These are phyloP conservation scores for Galbula dea DNA, from an alignment of 2,113 vertebrate species.

Conservation along the genomic window DNA sequence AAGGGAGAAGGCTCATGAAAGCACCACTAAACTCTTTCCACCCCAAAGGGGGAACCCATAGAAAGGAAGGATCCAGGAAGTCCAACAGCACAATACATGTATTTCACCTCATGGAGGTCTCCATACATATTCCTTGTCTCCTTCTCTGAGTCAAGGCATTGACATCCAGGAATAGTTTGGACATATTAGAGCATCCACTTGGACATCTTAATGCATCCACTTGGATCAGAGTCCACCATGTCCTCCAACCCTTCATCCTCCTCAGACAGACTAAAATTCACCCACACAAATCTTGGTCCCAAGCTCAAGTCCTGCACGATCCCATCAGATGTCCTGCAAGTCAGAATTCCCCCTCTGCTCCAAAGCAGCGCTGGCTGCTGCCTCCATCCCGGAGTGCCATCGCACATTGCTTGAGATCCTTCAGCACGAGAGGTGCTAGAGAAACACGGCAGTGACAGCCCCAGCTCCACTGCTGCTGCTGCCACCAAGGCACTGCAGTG, in stretches of 20 bases:
- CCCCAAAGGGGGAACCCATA: neutral
- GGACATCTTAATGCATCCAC: neutral
- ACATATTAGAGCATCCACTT: neutral
- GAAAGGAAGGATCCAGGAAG: neutral
- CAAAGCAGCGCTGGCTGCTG: neutral
- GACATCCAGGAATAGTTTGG: neutral
- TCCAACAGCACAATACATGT: neutral
- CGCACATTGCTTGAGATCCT: neutral
- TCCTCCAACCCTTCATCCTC: neutral
- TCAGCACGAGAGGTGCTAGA: neutral
- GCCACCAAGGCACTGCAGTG: neutral
- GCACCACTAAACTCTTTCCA: neutral
- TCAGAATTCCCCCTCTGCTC: neutral
- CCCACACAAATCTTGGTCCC: neutral
- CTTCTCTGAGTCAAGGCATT: neutral
- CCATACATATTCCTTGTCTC: neutral
- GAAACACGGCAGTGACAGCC: neutral
- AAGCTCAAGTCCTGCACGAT: neutral
- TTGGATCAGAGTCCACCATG: neutral
- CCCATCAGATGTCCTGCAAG: neutral
- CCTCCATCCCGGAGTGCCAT: neutral
- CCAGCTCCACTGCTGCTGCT: neutral
- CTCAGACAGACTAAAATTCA: neutral
- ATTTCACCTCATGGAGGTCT: neutral
- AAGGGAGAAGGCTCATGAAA: neutral